Conservation (phyloP, 2,797 vertebrate species). For the Kryptopterus vitreolus region DNA sequence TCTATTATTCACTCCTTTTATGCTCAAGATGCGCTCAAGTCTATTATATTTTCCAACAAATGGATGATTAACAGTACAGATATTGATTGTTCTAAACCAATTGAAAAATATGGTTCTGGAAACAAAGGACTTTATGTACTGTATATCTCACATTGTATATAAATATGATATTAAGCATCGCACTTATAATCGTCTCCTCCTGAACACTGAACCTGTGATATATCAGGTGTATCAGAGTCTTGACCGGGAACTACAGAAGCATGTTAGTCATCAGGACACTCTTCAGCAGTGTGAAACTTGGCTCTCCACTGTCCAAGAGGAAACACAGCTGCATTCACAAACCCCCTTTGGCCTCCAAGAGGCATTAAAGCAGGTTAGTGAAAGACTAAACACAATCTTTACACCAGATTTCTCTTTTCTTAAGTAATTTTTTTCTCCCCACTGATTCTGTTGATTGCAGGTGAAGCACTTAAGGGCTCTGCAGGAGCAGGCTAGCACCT, state of each 20-base stretch:
- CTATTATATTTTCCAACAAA: neutral
- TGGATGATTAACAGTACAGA: neutral
- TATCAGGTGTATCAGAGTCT: conserved; percentile 92
- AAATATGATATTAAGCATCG: neutral
- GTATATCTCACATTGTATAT: neutral
- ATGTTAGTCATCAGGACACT: conserved; percentile 91
- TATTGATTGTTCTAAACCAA: neutral
- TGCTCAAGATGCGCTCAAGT: neutral
- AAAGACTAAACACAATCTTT: neutral
- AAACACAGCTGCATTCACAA: conserved; percentile 76
- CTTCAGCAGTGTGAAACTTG: conserved; percentile 91
- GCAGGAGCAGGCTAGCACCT: conserved; percentile 92
- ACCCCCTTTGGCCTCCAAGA: conserved; percentile 84
- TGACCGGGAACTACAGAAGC: conserved; percentile 92
- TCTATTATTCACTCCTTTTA: conserved; percentile 5
- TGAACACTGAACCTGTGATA: conserved; percentile 20
- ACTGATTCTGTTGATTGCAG: conserved; percentile 64
- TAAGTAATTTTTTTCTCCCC: neutral
- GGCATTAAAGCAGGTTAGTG: conserved; percentile 67
- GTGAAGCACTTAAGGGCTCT: conserved; percentile 90
- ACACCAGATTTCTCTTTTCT: neutral
- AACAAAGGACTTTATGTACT: no score
- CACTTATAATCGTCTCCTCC: neutral
- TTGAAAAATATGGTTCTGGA: neutral
- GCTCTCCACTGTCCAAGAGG: conserved; percentile 81